Conservation (phyloP, 2,888 invertebrate species). For the Drosophila greeni region DNA sequence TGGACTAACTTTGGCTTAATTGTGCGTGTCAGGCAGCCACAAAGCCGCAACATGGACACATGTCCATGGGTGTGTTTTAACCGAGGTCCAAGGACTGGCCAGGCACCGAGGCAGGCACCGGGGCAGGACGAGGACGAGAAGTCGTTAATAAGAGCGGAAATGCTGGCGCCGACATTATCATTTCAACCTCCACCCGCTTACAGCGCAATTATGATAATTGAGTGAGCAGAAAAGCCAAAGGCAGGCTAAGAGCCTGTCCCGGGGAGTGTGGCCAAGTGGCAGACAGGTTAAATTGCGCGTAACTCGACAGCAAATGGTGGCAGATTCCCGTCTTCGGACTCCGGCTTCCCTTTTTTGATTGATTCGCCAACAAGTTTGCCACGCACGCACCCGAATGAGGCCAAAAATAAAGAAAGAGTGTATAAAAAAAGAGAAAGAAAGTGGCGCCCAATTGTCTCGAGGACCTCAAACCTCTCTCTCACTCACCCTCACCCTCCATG, state of each 20-base stretch:
- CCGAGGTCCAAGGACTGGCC: slow-evolving; percentile 22
- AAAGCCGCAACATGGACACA: slow-evolving; percentile 50
- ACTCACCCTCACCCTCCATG: no score
- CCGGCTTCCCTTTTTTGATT: slow-evolving; percentile 32
- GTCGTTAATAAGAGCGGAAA: slow-evolving; percentile 71
- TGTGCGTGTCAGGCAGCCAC: slow-evolving; percentile 71
- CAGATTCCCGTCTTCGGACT: slow-evolving; percentile 36
- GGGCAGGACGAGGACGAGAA: slow-evolving; percentile 32
- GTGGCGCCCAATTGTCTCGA: slow-evolving; percentile 60
- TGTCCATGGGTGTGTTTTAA: slow-evolving; percentile 57
- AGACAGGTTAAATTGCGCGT: slow-evolving; percentile 71
- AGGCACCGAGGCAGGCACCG: no score
- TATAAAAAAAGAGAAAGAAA: neutral
- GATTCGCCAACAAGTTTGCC: slow-evolving; percentile 30
- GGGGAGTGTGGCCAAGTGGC: slow-evolving; percentile 31
- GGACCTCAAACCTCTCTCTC: slow-evolving; percentile 34
- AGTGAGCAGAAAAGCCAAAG: slow-evolving; percentile 38
- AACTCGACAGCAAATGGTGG: slow-evolving; percentile 46
- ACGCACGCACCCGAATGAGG: slow-evolving; percentile 3
- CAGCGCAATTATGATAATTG: slow-evolving; percentile 70
- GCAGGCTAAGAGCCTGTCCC: neutral
- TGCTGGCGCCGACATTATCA: slow-evolving; percentile 74
- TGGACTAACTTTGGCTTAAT: slow-evolving; percentile 56
- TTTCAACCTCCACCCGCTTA: slow-evolving; percentile 47
- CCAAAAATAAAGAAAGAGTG: neutral